Percentiles rank a stretch among this genome's conserved stretches.
phyloP scores from a whole-genome alignment of 64 coral and sea anemone genomes.

The Trachythela sp. region DNA sequence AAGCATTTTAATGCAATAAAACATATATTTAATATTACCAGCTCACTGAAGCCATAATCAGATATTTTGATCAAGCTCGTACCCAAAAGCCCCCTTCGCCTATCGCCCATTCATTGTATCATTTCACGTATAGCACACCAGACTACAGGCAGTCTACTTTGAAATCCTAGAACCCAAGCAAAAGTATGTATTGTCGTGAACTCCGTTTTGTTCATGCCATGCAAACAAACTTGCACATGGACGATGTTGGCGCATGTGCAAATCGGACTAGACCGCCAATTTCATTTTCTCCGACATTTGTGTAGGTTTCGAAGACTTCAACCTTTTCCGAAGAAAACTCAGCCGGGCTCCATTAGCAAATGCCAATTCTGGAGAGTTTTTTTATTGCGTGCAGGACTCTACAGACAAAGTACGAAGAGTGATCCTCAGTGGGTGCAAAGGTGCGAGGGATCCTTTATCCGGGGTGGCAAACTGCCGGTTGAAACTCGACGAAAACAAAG shows the following conservation, averaged over 20 bases:
- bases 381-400: constrained; percentile 10
- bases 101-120: too few species aligned
- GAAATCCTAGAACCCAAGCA: too few species aligned
- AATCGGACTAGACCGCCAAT: background rate
- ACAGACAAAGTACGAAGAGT: background rate
- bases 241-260: background rate
- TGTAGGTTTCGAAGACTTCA: background rate
- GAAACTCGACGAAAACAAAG: constrained; percentile 24
- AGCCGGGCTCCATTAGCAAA: background rate
- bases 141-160: too few species aligned
- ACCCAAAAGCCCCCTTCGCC: too few species aligned
- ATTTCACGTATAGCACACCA: too few species aligned
- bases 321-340: background rate
- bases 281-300: background rate
- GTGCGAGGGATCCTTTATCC: constrained; percentile 5
- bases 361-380: background rate
- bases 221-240: background rate
- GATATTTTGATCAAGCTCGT: too few species aligned
- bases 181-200: too few species aligned
- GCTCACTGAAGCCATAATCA: too few species aligned
- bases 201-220: too few species aligned
- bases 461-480: constrained; percentile 13
- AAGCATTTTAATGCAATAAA: too few species aligned
- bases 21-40: too few species aligned
- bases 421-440: constrained; percentile 12